These are phyloP conservation scores for Rhinogobio ventralis DNA, from an alignment of 2,797 vertebrate species.

Conservation along the genomic window DNA sequence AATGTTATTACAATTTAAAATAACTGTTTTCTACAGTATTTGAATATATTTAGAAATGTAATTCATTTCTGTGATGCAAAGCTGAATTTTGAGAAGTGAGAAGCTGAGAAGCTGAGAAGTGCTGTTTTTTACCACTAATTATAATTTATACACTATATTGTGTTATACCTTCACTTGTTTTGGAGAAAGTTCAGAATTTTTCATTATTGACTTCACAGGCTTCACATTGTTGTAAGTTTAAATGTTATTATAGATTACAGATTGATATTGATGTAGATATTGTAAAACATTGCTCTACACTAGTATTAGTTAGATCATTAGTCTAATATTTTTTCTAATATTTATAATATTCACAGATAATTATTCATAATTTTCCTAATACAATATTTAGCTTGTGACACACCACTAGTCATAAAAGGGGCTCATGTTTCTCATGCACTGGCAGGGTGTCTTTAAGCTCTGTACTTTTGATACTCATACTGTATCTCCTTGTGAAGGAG, in stretches of 20 bases:
- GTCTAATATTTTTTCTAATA: neutral
- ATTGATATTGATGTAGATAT: no score
- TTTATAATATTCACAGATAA: neutral
- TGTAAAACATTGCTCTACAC: neutral
- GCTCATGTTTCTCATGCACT: neutral
- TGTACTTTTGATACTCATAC: neutral
- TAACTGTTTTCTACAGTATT: no score
- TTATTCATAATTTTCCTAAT: neutral
- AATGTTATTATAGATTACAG: neutral
- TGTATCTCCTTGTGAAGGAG: neutral
- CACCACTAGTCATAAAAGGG: neutral
- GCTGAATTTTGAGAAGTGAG: no score
- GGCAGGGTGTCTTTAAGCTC: neutral
- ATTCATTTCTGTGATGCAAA: no score
- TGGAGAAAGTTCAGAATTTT: neutral
- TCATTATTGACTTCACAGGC: neutral
- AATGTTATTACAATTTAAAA: no score
- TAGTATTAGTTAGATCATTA: neutral
- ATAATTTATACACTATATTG: no score
- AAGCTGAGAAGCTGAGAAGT: no score
- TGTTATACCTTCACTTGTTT: no score
- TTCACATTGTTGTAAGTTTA: neutral
- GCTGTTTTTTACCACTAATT: no score
- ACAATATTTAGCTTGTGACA: neutral
- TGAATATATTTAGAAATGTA: no score